phyloP scores from a whole-genome alignment of 2,113 vertebrate genomes.

The Pitta sordida region DNA sequence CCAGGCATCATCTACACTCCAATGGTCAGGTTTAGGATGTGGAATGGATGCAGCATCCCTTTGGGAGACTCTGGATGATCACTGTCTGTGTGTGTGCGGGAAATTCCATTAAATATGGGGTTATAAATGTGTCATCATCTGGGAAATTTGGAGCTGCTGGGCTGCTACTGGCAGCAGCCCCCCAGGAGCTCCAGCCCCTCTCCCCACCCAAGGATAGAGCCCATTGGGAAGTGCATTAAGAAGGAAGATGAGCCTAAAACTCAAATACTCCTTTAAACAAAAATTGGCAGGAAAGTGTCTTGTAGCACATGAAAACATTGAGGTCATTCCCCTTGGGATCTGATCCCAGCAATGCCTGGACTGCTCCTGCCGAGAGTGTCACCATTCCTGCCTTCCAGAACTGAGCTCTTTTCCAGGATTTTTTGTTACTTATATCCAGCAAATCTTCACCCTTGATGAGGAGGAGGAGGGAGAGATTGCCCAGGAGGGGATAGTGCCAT shows the following conservation, averaged over 20 bases:
- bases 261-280: not conserved
- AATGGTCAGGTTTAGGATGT: not conserved
- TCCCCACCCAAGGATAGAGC: not conserved
- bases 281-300: not conserved
- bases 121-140: not conserved
- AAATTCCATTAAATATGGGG: not conserved
- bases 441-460: rapidly evolving
- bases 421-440: not conserved
- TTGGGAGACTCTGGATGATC: not conserved
- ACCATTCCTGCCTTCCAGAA: not conserved
- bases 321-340: not conserved
- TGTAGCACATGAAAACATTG: not conserved
- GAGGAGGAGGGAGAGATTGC: not conserved
- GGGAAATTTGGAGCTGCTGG: not conserved
- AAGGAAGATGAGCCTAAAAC: not conserved
- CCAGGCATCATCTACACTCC: rapidly evolving
- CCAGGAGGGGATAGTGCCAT: rapidly evolving
- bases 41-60: not conserved
- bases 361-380: rapidly evolving
- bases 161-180: not conserved
- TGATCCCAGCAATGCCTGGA: not conserved
- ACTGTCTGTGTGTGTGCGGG: rapidly evolving
- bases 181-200: not conserved
- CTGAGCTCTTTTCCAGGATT: not conserved
- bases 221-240: rapidly evolving